Base-by-base conservation (phyloP, 2,888 invertebrate genomes). In the Eucera pruinosa region DNA sequence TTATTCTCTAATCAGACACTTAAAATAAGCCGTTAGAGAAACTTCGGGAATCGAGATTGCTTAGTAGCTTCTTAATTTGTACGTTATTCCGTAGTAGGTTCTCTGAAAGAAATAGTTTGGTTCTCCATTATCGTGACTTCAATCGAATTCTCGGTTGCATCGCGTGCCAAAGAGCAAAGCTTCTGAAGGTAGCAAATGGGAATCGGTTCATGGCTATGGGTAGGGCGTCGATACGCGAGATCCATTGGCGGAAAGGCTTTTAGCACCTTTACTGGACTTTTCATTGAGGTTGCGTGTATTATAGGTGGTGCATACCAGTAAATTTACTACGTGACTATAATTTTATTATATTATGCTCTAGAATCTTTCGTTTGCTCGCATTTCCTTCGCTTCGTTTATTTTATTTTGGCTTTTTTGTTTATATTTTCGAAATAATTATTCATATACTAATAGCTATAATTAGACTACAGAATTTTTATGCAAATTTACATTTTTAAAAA, bases 1-100 rank as follows among this genome's bases (percentile, higher is more conserved):
- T 66, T 36, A 47, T 66, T 66, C 58, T 66, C 47, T 58, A 66
- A 66, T 66, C 33, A 57, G 66, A 9, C 13, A 7, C 15, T 48
- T 18, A 27, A 27, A 50, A 39, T 52, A 41, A 66, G n/a, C 5
- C 13, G 20, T 3, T 18, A 20, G 18, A 2, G 23, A 13, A 18
- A 27, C 33, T 4, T 18, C 23, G 2, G 33, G 23, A 36, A 18
- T 62, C 23, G 33, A 30, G n/a, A 20, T 45, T 20, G 15, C 45
- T 45, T 9, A 27, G 30, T 30, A 13, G 27, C 11, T 18, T n/a
- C 27, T 27, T 58, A 25, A 4, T 3, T n/a, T n/a, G n/a, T n/a
- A n/a, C n/a, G n/a, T n/a, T n/a, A n/a, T n/a, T n/a, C n/a, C n/a
- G n/a, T n/a, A n/a, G n/a, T n/a, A n/a, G n/a, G n/a, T n/a, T n/a